A percentile compares a stretch with the other conserved stretches of the same genome.
These are phyloP conservation scores for Strigamia maritima DNA, from an alignment of 2,888 invertebrate species.

Conservation along the genomic window DNA sequence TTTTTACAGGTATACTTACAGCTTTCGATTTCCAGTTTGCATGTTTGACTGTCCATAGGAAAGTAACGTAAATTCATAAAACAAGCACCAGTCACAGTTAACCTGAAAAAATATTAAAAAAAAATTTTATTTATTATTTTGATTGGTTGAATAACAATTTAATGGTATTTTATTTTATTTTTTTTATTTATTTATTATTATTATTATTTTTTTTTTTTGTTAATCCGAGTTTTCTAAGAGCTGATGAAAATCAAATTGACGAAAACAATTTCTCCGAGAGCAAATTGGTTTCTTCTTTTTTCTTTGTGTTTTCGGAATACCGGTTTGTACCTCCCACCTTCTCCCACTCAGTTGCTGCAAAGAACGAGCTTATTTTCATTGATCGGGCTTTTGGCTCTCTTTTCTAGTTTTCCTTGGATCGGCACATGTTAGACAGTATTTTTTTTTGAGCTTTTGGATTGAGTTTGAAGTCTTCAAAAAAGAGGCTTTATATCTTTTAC, in stretches of 20 bases:
- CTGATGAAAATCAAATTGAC: not conserved
- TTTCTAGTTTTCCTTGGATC: not conserved
- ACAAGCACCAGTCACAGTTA: slow-evolving; percentile 37
- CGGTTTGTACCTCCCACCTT: no score
- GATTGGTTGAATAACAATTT: not conserved
- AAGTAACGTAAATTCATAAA: slow-evolving; percentile 38
- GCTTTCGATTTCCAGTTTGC: slow-evolving; percentile 37
- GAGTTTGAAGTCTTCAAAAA: not conserved
- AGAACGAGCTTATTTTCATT: not conserved
- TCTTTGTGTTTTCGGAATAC: not conserved
- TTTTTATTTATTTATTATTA: no score
- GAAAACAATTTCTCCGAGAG: not conserved
- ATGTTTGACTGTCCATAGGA: slow-evolving; percentile 38
- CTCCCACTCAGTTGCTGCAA: not conserved
- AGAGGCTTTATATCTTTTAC: no score
- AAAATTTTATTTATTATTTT: not conserved
- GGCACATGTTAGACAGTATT: not conserved
- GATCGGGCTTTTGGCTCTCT: not conserved
- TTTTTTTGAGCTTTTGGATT: not conserved
- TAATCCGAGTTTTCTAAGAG: not conserved
- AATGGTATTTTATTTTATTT: not conserved
- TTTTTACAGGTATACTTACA: slow-evolving; percentile 31
- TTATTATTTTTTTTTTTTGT: no score
- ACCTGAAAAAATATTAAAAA: slow-evolving; percentile 34
- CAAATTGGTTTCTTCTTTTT: not conserved